phyloP scores from a whole-genome alignment of 2,797 vertebrate genomes.

The Brachyrhaphis roseni region DNA sequence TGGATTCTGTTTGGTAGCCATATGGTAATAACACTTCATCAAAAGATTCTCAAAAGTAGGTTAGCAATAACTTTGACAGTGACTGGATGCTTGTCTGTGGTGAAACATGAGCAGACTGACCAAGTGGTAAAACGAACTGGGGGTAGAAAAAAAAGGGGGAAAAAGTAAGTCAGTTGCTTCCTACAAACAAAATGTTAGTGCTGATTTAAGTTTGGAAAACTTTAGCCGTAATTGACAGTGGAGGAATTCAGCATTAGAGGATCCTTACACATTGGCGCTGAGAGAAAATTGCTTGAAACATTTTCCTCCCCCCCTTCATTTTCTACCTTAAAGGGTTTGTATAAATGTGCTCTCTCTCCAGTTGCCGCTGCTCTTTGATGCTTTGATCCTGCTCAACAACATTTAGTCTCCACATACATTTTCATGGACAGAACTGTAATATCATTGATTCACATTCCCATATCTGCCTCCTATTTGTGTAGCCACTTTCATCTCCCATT shows the following conservation, averaged over 20 bases:
- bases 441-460: slow-evolving; percentile 61
- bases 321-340: slow-evolving; percentile 31
- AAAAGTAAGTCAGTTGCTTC: slow-evolving; percentile 6
- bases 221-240: slow-evolving; percentile 23
- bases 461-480: slow-evolving; percentile 54
- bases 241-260: slow-evolving; percentile 1
- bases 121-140: slow-evolving; percentile 18
- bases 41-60: slow-evolving; percentile 28
- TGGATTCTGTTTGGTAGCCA: slow-evolving; percentile 45
- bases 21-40: slow-evolving; percentile 34
- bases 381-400: slow-evolving; percentile 52
- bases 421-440: slow-evolving; percentile 23
- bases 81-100: slow-evolving; percentile 21
- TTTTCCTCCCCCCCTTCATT: not conserved
- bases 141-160: not conserved
- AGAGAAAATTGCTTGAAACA: slow-evolving; percentile 18
- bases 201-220: slow-evolving; percentile 20
- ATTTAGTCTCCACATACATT: slow-evolving; percentile 44
- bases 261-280: slow-evolving; percentile 2
- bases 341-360: slow-evolving; percentile 27
- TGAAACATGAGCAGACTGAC: slow-evolving; percentile 11
- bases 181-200: slow-evolving; percentile 14
- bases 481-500: slow-evolving; percentile 58
- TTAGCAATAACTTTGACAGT: slow-evolving; percentile 25
- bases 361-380: slow-evolving; percentile 34